These are phyloP conservation scores for Takifugu bimaculatus DNA, from an alignment of 2,113 vertebrate species.

Conservation along the genomic window DNA sequence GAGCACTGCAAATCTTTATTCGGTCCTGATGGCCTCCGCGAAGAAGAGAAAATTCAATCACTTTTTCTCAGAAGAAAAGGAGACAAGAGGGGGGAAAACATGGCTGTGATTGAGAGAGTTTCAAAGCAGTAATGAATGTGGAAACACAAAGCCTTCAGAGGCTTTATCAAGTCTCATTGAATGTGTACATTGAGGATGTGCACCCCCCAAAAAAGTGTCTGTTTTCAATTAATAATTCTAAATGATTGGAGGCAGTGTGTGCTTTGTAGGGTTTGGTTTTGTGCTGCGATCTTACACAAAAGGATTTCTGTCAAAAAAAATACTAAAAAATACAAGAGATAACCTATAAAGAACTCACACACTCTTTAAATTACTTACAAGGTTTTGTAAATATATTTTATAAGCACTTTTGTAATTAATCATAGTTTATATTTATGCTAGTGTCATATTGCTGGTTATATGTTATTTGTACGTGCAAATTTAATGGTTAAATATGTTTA, in stretches of 20 bases:
- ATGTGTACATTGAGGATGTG: constrained; percentile 7
- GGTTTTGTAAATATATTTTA: too few species aligned
- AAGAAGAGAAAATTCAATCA: constrained; percentile 42
- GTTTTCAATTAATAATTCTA: too few species aligned
- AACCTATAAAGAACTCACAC: too few species aligned
- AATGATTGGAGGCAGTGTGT: neutral
- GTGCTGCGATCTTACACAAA: too few species aligned
- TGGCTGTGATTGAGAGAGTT: constrained; percentile 13
- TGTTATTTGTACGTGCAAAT: too few species aligned
- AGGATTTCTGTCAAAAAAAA: too few species aligned
- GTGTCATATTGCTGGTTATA: too few species aligned
- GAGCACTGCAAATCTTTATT: constrained; percentile 54
- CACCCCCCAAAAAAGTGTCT: neutral
- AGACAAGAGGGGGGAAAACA: constrained; percentile 25
- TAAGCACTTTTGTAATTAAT: too few species aligned
- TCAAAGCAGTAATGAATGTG: constrained; percentile 10
- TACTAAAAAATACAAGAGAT: too few species aligned
- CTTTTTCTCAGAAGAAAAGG: constrained; percentile 24
- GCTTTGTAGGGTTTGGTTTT: neutral
- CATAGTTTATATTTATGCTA: too few species aligned
- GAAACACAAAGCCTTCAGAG: constrained; percentile 5
- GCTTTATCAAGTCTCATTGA: constrained; percentile 5
- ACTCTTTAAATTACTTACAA: too few species aligned
- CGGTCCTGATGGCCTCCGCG: constrained; percentile 24
- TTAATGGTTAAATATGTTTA: too few species aligned